Percentiles rank a stretch among this genome's conserved stretches.
phyloP scores from a whole-genome alignment of 2,113 vertebrate species.

The Anas platyrhynchos region DNA sequence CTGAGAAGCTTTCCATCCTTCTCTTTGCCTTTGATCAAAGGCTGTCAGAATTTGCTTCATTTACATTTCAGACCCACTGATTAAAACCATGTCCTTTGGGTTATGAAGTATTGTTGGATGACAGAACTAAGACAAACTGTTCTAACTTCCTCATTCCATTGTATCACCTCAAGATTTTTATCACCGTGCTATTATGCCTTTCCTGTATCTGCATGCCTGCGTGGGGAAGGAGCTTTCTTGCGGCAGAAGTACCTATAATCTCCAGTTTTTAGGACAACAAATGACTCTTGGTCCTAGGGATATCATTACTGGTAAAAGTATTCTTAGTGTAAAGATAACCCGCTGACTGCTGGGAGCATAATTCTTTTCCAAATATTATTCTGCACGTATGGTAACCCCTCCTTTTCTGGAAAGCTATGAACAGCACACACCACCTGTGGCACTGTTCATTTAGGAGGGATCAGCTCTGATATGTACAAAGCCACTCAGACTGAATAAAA shows the following conservation, averaged over 20 bases:
- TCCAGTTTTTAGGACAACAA: not conserved
- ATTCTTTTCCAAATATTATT: not conserved
- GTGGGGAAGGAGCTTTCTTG: not conserved
- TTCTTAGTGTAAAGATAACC: not conserved
- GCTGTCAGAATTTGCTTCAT: slow-evolving; percentile 67
- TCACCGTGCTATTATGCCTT: not conserved
- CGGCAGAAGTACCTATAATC: not conserved
- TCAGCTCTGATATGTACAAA: not conserved
- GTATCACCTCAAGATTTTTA: slow-evolving; percentile 1
- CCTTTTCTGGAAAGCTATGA: not conserved
- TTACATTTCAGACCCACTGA: slow-evolving; percentile 67
- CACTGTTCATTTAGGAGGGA: not conserved
- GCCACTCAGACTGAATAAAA: not conserved
- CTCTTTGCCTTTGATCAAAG: slow-evolving; percentile 64
- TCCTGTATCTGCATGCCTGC: not conserved
- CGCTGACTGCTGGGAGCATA: not conserved
- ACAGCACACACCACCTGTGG: not conserved
- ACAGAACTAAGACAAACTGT: slow-evolving; percentile 47
- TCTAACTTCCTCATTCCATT: not conserved
- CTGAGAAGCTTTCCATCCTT: slow-evolving; percentile 45
- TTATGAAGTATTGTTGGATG: slow-evolving; percentile 51
- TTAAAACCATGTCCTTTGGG: slow-evolving; percentile 59
- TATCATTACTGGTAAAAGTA: not conserved
- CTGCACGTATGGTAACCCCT: not conserved
- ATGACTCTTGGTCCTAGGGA: not conserved